A percentile compares a stretch with the other conserved stretches of the same genome.
Conservation (phyloP, 2,113 vertebrate genomes). For the Alosa alosa region DNA sequence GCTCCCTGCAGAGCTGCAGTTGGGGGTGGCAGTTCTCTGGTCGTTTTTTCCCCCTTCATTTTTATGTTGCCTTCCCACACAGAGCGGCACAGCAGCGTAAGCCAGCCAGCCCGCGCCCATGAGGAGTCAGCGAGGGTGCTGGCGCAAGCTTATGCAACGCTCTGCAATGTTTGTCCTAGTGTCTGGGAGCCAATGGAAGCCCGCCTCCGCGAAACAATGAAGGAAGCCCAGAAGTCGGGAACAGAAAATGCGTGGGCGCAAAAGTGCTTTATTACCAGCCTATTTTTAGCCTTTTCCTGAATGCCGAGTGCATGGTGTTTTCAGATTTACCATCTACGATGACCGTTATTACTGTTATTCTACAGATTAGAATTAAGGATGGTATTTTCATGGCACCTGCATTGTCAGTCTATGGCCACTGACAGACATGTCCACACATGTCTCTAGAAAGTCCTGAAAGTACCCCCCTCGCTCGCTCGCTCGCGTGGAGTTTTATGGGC, state of each 20-base stretch:
- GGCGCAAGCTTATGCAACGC: constrained; percentile 63
- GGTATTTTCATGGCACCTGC: not conserved
- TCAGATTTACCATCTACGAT: not conserved
- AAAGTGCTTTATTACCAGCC: not conserved
- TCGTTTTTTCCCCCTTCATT: not conserved
- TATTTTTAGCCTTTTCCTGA: not conserved
- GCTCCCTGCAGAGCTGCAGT: not conserved
- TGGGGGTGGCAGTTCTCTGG: not conserved
- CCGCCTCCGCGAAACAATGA: not conserved
- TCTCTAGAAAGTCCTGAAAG: not conserved
- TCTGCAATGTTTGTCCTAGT: constrained; percentile 51
- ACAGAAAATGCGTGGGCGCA: not conserved
- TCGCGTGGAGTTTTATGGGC: not conserved
- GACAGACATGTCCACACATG: not conserved
- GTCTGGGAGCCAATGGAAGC: constrained; percentile 47
- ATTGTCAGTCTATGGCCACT: not conserved
- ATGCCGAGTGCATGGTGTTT: not conserved
- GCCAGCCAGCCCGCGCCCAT: not conserved
- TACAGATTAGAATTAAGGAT: not conserved
- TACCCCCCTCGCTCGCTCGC: not conserved
- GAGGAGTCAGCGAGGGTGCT: constrained; percentile 11
- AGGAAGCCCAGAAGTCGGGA: not conserved
- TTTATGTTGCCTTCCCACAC: not conserved
- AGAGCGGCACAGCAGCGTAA: not conserved
- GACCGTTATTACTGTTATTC: not conserved